A percentile compares a stretch with the other conserved stretches of the same genome.
These are phyloP conservation scores for Mormyrops boulengeri DNA, from an alignment of 2,797 vertebrate genomes.

Conservation along the genomic window DNA sequence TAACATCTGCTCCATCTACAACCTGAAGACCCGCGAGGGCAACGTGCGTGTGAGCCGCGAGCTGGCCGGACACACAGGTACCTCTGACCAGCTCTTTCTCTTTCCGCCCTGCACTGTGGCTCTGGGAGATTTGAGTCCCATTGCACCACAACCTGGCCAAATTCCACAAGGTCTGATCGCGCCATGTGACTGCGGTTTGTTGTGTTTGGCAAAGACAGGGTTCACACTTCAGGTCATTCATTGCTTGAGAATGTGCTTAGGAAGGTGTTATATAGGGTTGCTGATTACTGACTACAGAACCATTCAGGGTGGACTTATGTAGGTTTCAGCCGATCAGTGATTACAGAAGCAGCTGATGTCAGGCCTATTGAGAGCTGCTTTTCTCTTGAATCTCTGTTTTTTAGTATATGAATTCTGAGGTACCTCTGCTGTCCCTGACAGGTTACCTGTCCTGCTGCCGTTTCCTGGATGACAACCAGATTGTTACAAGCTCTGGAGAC, in stretches of 20 bases:
- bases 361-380: background rate
- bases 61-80: constrained; percentile 96
- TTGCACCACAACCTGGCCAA: background rate
- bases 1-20: constrained; percentile 99
- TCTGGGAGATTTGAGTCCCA: background rate
- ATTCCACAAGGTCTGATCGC: background rate
- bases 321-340: background rate
- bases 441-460: constrained; percentile 99
- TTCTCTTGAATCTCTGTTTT: background rate
- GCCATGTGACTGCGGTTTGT: background rate
- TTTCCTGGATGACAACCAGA: constrained; percentile 99
- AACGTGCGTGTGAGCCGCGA: constrained; percentile 98
- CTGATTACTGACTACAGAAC: background rate
- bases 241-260: background rate
- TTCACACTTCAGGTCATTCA: background rate
- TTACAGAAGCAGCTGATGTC: background rate
- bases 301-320: background rate
- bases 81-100: background rate
- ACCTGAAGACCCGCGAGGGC: constrained; percentile 98
- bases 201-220: background rate
- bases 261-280: background rate
- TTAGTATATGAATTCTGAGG: background rate
- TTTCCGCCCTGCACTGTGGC: background rate
- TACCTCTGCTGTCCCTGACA: constrained; percentile 35
- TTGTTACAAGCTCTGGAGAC: constrained; percentile 98